Percentiles rank a stretch among this genome's conserved stretches.
phyloP scores from a whole-genome alignment of 2,888 invertebrate genomes.

The Adela reaumurella region DNA sequence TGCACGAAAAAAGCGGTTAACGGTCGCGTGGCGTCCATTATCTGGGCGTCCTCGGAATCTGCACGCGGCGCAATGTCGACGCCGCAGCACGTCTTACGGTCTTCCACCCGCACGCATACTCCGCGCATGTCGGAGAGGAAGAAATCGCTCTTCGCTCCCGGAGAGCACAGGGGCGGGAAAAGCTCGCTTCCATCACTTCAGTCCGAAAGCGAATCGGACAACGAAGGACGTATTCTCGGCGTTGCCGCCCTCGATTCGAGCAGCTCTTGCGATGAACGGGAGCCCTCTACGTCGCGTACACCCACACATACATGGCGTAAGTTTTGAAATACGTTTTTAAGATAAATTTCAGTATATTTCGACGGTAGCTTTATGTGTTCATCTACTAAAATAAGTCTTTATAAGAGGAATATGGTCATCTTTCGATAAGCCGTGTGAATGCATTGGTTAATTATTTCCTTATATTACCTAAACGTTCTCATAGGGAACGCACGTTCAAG shows the following conservation, averaged over 20 bases:
- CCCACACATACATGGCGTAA: conserved; percentile 6
- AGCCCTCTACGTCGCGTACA: background rate
- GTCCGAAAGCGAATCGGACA: conserved; percentile 40
- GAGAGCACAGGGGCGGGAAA: conserved; percentile 39
- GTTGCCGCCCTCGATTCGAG: conserved; percentile 55
- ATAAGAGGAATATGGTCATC: too few species aligned
- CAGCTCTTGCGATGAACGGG: conserved; percentile 40
- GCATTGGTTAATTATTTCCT: too few species aligned
- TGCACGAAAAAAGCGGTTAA: conserved; percentile 5
- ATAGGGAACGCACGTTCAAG: too few species aligned
- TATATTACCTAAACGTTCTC: too few species aligned
- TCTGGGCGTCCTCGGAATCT: too few species aligned
- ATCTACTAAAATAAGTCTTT: too few species aligned
- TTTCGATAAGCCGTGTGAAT: too few species aligned
- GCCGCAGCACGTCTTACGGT: conserved; percentile 35
- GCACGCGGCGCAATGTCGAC: too few species aligned
- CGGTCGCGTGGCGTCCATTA: background rate
- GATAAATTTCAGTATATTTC: too few species aligned
- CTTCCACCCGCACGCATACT: conserved; percentile 38
- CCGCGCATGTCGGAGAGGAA: conserved; percentile 61
- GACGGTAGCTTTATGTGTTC: too few species aligned
- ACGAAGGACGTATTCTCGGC: conserved; percentile 54
- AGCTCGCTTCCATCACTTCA: conserved; percentile 34
- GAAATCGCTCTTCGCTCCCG: conserved; percentile 56
- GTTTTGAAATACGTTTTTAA: background rate